Evolutionary conservation across 2,888 invertebrate genomes (phyloP).

Genomic region (Monochamus alternatus): DNA sequence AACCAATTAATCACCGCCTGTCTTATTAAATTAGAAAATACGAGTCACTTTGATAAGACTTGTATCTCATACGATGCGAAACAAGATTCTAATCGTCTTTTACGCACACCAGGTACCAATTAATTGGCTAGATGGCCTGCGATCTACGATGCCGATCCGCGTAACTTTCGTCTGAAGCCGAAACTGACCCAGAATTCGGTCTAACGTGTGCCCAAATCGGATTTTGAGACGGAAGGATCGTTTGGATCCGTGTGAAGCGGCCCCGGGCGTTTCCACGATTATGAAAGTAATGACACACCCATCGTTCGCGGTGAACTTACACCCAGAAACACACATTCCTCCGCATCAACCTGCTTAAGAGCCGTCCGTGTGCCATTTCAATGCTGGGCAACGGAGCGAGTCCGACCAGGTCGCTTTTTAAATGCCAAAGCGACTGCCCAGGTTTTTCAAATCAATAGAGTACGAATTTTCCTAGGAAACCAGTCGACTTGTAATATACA

Average conservation of each 20-base stretch:
- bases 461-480: background rate
- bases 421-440: background rate
- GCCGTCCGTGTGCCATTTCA: background rate
- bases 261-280: slow-evolving; percentile 57
- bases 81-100: background rate
- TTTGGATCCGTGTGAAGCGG: slow-evolving; percentile 53
- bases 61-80: no score
- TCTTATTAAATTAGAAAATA: no score
- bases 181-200: slow-evolving; percentile 15
- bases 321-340: slow-evolving; percentile 66
- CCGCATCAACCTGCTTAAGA: slow-evolving; percentile 54
- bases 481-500: no score
- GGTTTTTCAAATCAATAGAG: no score
- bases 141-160: background rate
- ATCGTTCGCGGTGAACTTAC: slow-evolving; percentile 61
- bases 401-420: background rate
- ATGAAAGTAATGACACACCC: slow-evolving; percentile 65
- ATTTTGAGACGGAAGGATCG: slow-evolving; percentile 44
- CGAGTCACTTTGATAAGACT: no score
- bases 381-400: background rate
- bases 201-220: slow-evolving; percentile 27
- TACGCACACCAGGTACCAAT: background rate
- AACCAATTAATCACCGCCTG: no score
- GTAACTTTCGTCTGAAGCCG: slow-evolving; percentile 20
- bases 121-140: background rate